phyloP scores from a whole-genome alignment of 2,888 invertebrate species.

The Galeruca laticollis region DNA sequence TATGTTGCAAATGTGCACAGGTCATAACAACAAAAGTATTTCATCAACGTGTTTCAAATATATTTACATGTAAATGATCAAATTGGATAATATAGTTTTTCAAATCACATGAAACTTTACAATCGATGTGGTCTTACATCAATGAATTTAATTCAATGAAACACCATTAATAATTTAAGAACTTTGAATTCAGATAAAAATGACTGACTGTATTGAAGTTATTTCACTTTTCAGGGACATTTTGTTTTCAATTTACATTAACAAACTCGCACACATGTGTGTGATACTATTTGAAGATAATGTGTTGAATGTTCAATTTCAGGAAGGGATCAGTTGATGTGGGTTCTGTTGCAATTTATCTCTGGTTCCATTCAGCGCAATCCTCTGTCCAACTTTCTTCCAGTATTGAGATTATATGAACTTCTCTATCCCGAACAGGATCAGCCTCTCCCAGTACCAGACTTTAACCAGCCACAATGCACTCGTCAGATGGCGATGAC shows the following conservation, averaged over 20 bases:
- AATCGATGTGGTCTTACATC: no score
- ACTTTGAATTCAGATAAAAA: no score
- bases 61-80: neutral
- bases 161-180: no score
- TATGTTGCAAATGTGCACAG: no score
- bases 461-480: conserved; percentile 86
- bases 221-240: no score
- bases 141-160: no score
- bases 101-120: no score
- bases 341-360: conserved; percentile 96
- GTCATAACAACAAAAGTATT: no score
- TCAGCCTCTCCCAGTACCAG: conserved; percentile 88
- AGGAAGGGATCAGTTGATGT: conserved; percentile 95
- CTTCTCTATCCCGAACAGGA: conserved; percentile 93
- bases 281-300: no score
- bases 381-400: conserved; percentile 88
- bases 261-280: no score
- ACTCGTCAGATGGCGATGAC: conserved; percentile 94
- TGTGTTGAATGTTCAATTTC: neutral
- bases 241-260: no score
- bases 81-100: neutral
- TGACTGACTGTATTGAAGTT: no score
- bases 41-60: neutral
- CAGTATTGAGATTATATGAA: conserved; percentile 91
- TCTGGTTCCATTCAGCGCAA: conserved; percentile 97